A percentile compares a stretch with the other conserved stretches of the same genome.
Conservation (phyloP, 2,888 invertebrate species). For the Suillia variegata region DNA sequence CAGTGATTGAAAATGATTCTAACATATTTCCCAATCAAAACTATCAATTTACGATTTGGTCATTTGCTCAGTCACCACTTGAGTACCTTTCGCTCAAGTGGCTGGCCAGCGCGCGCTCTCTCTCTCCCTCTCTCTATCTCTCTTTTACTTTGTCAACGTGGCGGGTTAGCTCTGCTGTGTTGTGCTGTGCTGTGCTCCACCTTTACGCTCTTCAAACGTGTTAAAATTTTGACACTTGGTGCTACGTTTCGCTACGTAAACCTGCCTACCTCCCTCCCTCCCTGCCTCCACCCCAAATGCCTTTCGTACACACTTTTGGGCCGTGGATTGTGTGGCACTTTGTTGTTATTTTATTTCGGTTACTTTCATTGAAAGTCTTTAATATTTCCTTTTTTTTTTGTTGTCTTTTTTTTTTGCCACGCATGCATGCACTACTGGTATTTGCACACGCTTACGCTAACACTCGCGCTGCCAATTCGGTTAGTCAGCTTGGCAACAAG, state of each 20-base stretch:
- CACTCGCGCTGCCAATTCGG: not conserved
- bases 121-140: too few relatives aligned
- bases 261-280: too few relatives aligned
- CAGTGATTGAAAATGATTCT: not conserved
- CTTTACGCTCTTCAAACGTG: too few relatives aligned
- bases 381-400: too few relatives aligned
- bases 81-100: not conserved
- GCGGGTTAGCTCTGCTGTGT: not conserved
- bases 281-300: not conserved
- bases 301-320: too few relatives aligned
- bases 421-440: conserved; percentile 10
- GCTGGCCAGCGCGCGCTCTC: not conserved
- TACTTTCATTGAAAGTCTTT: too few relatives aligned
- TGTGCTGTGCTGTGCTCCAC: too few relatives aligned
- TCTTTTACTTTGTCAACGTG: conserved; percentile 12
- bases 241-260: too few relatives aligned
- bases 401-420: conserved; percentile 11
- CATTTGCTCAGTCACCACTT: not conserved
- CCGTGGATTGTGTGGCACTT: too few relatives aligned
- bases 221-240: too few relatives aligned
- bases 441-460: conserved; percentile 1
- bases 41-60: not conserved
- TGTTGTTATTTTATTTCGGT: too few relatives aligned
- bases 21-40: not conserved
- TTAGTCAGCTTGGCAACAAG: conserved; percentile 11